These are phyloP conservation scores for Pomatorhinus ruficollis DNA, from an alignment of 2,113 vertebrate genomes.

Conservation along the genomic window DNA sequence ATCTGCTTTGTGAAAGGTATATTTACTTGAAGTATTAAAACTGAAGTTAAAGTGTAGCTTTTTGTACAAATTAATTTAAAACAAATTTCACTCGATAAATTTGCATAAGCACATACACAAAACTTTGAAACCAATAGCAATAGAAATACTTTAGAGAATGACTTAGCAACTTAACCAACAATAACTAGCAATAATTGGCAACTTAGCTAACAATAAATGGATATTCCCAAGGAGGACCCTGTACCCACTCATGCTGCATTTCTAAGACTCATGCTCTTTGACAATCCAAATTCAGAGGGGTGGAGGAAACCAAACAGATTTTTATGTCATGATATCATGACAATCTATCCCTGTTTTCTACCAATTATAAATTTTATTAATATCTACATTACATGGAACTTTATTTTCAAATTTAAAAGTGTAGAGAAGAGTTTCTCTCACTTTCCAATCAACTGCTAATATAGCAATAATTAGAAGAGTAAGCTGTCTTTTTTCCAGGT, in stretches of 20 bases:
- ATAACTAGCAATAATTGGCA: neutral
- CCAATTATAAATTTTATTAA: neutral
- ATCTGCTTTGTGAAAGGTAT: neutral
- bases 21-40: neutral
- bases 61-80: neutral
- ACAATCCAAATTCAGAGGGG: neutral
- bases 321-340: neutral
- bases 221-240: neutral
- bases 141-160: neutral
- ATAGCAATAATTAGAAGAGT: neutral
- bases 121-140: neutral
- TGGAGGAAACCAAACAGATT: neutral
- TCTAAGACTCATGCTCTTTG: neutral
- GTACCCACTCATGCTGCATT: neutral
- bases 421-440: neutral
- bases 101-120: neutral
- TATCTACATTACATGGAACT: neutral
- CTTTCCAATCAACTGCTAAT: neutral
- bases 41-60: neutral
- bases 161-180: neutral
- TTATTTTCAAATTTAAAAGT: neutral
- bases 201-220: neutral
- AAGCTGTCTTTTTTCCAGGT: neutral
- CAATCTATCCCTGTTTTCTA: neutral
- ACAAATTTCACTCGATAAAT: neutral